Percentiles rank a stretch among this genome's conserved stretches.
phyloP scores from a whole-genome alignment of 2,888 invertebrate species.

The Temnothorax ravouxi region DNA sequence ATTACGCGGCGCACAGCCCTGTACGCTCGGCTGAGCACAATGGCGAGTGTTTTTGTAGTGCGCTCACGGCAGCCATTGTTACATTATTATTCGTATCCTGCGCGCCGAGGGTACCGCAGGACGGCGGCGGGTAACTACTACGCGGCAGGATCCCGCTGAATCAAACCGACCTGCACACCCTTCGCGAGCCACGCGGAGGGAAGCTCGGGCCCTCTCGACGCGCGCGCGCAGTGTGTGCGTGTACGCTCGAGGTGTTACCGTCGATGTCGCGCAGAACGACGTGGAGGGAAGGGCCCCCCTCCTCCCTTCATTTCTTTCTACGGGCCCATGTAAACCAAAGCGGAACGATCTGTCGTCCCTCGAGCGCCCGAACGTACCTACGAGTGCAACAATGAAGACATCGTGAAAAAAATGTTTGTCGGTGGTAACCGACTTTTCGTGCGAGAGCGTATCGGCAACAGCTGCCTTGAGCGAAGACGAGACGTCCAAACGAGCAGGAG shows the following conservation, averaged over 20 bases:
- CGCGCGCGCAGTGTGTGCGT: constrained; percentile 47
- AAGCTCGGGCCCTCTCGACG: constrained; percentile 48
- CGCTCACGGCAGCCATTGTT: constrained; percentile 84
- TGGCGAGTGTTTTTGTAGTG: constrained; percentile 82
- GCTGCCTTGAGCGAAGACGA: constrained; percentile 65
- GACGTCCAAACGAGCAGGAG: background rate
- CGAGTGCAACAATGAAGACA: constrained; percentile 65
- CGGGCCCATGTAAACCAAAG: constrained; percentile 69
- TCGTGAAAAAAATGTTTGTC: constrained; percentile 72
- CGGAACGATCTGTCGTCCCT: constrained; percentile 67
- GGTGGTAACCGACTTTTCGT: constrained; percentile 71
- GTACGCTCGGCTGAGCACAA: constrained; percentile 76
- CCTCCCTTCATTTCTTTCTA: constrained; percentile 46
- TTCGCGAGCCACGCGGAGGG: constrained; percentile 40
- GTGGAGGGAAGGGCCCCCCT: constrained; percentile 39
- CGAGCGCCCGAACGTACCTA: constrained; percentile 34
- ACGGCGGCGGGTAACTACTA: constrained; percentile 65
- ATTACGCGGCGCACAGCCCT: constrained; percentile 77
- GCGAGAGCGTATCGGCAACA: constrained; percentile 57
- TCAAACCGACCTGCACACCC: constrained; percentile 73
- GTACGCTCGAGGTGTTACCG: constrained; percentile 77
- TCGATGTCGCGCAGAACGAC: constrained; percentile 54
- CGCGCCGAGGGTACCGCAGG: constrained; percentile 63
- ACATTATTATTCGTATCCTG: constrained; percentile 84
- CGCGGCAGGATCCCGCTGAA: constrained; percentile 71